Evolutionary conservation across 2,888 invertebrate species (phyloP), one percentile per base, ranked within the genome.

Genomic region (Lathronympha strigana): DNA sequence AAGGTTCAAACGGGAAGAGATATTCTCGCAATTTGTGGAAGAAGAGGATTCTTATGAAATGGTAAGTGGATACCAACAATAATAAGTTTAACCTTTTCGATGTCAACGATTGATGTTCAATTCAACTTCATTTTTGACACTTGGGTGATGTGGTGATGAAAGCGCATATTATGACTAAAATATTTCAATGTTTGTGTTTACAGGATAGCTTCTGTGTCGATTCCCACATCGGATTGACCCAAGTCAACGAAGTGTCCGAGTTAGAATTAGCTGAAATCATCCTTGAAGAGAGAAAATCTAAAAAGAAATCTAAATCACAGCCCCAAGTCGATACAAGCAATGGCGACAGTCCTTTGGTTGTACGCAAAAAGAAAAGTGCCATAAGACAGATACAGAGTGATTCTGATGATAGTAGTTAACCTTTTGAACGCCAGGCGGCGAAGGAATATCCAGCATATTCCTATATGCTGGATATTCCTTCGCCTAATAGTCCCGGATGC

Each of bases 181-280:
- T 11, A 3, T 33, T 4, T 8, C 8, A 1, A 33, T 43, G 0
- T 11, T 70, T 69, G n/a, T 57, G 36, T 60, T 87, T 90, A 69
- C 78, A 95, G 94, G 95, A 95, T 77, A 94, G 94, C 49, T 95
- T 95, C 80, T 94, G 94, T 77, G 94, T 94, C 0, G 92, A 93
- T 58, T 93, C 93, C 21, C 94, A 95, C 74, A 93, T 93, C 31
- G 93, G 87, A 60, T 78, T 87, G 61, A 88, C 86, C 47, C 88
- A 87, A 83, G 84, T 72, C 0, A 82, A 84, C 50, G 92, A 93
- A 72, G 83, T 91, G 73, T 94, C 89, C 0, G 92, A 93, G 68
- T 82, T 95, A 67, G 95, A 95, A 77, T 78, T 93, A 53, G 94
- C 95, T 0, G 95, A 95, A 82, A 92, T 93, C 67, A 81, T 93